Evolutionary conservation across 2,113 vertebrate genomes (phyloP), one percentile per base, ranked within the genome.

Genomic region (Alethe castanea): DNA sequence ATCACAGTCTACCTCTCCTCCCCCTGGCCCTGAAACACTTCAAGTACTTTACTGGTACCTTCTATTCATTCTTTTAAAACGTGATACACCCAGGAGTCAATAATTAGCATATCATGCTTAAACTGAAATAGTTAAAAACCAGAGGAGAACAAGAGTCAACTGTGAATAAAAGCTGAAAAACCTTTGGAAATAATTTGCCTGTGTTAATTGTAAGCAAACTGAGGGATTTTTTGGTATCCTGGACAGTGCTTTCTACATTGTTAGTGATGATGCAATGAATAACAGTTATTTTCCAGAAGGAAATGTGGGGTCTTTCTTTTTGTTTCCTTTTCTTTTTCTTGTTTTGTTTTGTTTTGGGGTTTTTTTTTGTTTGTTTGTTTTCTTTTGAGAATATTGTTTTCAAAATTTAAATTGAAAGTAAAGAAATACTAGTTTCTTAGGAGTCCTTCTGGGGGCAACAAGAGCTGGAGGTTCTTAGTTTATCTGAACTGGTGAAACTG

Each of bases 241-340:
- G 42, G 9, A 42, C 11, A 54, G 23, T 36, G 35, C 11, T 91
- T 80, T 61, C n/a, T 59, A 24, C 1, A 4, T 17, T 54, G 4
- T 50, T 53, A 70, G 25, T 48, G 25, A 73, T 59, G 52, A 70
- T 3, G 14, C 50, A 61, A 70, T 57, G 5, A 91, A 40, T 65
- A 86, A 65, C 5, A 52, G 11, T 6, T 36, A 8, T 48, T 92
- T 76, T 66, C 14, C 14, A 60, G 19, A 85, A 76, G 42, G 11
- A 67, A 82, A 71, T 60, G 5, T 1, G 8, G 1, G 2, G 1
- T 1, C 2, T 11, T 29, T 29, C 0, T 40, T 57, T 19, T 19
- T 26, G 7, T 26, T 38, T 31, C 0, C 18, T 2, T 26, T 17
- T 26, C 5, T 16, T 38, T 38, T 7, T 77, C 33, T 66, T 64